Evolutionary conservation across 2,888 invertebrate species (phyloP), one percentile per base, ranked within the genome.

Genomic region (Pocota personata): DNA sequence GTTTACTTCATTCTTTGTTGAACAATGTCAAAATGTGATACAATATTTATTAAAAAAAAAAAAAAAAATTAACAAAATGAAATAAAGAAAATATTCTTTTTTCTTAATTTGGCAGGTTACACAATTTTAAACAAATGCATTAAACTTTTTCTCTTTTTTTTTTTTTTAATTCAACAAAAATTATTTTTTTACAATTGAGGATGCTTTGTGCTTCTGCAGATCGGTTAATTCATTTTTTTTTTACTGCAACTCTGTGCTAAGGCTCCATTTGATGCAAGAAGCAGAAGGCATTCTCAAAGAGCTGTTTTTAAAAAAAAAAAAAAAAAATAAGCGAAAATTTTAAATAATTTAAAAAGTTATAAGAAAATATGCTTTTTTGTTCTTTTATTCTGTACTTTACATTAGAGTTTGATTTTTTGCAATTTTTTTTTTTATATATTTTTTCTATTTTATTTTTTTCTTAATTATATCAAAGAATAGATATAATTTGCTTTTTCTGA

Each of bases 371-470:
- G 64, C 37, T 19, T 64, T 27, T 72, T 69, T 78, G 62, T 69
- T 87, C 78, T 87, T 83, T 87, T 87, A 79, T 83, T 87, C 79
- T 87, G 78, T 83, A 87, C 82, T 87, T 82, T 78, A 75, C 82
- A 57, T 57, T 69, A 43, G 57, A 62, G 50, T 75, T 82, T 73
- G 75, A 75, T 80, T 76, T 57, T 79, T 79, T 73, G 69, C 64
- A 73, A 73, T 75, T 64, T 77, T 67, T 48, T 69, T 43, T 21
- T 32, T 43, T 46, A 24, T 24, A 12, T 37, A 35, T 35, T 6
- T 35, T n/a, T 35, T 35, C 8, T 10, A 12, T 2, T 12, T 35
- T 78, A 62, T 64, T 77, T 35, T 43, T 6, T 57, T 66, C 32
- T 52, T 35, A 43, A 57, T 67, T 58, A 76, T 82, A 73, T 82